These are phyloP conservation scores for Passer domesticus DNA, from an alignment of 2,113 vertebrate species.

Conservation along the genomic window DNA sequence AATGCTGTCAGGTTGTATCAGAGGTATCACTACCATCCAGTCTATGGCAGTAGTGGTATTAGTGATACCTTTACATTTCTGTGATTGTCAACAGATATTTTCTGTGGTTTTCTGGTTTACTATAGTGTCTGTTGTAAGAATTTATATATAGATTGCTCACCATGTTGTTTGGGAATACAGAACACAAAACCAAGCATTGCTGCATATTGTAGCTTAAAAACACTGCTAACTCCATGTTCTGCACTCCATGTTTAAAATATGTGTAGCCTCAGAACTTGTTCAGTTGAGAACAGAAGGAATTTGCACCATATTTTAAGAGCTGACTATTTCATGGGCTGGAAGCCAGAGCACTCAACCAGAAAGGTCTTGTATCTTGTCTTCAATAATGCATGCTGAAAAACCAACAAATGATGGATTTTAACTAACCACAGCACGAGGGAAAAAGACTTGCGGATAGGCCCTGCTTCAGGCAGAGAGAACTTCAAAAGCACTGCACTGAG, in stretches of 20 bases:
- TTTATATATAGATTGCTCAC: neutral
- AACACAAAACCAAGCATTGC: neutral
- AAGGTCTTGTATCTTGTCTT: conserved; percentile 15
- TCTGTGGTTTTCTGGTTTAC: neutral
- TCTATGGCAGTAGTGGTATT: neutral
- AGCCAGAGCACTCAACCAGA: conserved; percentile 11
- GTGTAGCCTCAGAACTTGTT: neutral
- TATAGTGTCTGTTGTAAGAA: neutral
- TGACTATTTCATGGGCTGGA: neutral
- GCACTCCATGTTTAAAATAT: neutral
- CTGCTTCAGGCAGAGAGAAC: neutral
- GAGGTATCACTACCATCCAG: neutral
- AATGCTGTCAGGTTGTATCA: neutral
- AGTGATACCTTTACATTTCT: neutral
- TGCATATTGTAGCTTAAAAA: neutral
- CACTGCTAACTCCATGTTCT: neutral
- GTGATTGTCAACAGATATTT: neutral
- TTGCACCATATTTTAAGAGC: neutral
- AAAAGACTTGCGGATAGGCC: neutral
- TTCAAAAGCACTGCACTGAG: neutral
- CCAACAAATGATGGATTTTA: neutral
- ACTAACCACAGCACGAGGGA: neutral
- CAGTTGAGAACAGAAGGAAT: neutral
- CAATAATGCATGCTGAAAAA: conserved; percentile 7
- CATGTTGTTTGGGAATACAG: neutral